Evolutionary conservation across 2,797 vertebrate genomes (phyloP), one percentile per base, ranked within the genome.

Genomic region (Nyctibius grandis): DNA sequence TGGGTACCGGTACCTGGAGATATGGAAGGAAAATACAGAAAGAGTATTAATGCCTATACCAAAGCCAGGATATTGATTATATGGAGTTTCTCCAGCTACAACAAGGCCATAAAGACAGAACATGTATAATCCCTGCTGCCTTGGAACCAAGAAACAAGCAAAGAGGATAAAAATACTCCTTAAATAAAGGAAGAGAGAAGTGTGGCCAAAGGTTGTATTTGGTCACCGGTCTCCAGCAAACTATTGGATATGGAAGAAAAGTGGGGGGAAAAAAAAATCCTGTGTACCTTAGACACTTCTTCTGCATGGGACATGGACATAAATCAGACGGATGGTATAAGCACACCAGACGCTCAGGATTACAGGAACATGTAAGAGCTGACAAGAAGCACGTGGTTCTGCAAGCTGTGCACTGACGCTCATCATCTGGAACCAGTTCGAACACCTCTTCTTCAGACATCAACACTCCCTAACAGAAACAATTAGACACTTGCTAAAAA

Each of bases 381-480:
- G 99, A 99, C 93, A 99, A 98, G 97, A 99, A 99, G 92, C 99
- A 99, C 2, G 99, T 99, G 34, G 99, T 99, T 97, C 99, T 99
- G 95, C 99, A 99, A 76, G 98, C 99, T 82, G 98, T 97, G 96
- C 99, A 99, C 97, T 99, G 99, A 6, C 99, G 98, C 93, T 99
- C 99, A 29, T 99, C 99, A 44, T 99, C 99, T 31, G 99, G 99
- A 86, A 99, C 97, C 88, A 99, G 98, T 76, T 99, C 99, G 97
- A 99, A 99, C 59, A 99, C 99, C 96, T 99, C 99, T 96, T 99
- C 99, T 95, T 99, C 99, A 12, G 98, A 99, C 81, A 99, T 99
- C 93, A 99, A 91, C 54, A 99, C 98, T 31, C 99, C 99, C 99
- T 99, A 93, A 44, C 91, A 83, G 77, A 53, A 60, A 68, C 25